phyloP scores from a whole-genome alignment of 2,113 vertebrate genomes.

The Patagioenas fasciata region DNA sequence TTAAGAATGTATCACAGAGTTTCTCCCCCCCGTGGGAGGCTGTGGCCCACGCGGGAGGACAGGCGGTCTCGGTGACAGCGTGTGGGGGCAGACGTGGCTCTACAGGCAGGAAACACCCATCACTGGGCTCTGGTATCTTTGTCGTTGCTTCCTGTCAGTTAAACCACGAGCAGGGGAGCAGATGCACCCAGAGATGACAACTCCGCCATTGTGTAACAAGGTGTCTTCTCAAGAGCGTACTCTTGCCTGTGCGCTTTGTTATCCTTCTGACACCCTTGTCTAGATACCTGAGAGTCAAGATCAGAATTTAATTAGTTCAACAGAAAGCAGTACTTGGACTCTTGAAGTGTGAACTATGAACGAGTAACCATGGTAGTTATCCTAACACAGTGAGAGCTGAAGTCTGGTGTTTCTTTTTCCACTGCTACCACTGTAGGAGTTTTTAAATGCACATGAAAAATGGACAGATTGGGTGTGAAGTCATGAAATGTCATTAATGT shows the following conservation, averaged over 20 bases:
- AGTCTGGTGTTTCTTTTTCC: background rate
- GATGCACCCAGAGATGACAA: constrained; percentile 65
- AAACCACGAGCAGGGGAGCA: constrained; percentile 78
- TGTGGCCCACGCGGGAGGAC: fast-evolving
- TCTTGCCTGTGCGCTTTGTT: fast-evolving
- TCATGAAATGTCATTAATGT: background rate
- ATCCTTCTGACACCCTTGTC: fast-evolving
- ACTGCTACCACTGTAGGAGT: background rate
- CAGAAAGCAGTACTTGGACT: background rate
- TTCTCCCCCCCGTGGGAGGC: fast-evolving
- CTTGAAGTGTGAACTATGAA: background rate
- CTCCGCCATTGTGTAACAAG: background rate
- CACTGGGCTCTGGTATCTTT: constrained; percentile 45
- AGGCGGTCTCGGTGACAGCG: background rate
- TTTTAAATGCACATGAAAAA: background rate
- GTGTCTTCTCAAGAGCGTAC: background rate
- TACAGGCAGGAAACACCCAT: constrained; percentile 71
- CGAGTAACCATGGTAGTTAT: background rate
- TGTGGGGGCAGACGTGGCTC: background rate
- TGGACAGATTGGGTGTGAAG: fast-evolving
- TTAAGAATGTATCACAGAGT: background rate
- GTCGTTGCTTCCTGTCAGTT: constrained; percentile 83
- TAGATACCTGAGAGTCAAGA: background rate
- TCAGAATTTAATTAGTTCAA: background rate
- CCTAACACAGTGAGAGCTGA: background rate